Evolutionary conservation across 2,113 vertebrate species (phyloP).

Genomic region (Eclectus roratus): DNA sequence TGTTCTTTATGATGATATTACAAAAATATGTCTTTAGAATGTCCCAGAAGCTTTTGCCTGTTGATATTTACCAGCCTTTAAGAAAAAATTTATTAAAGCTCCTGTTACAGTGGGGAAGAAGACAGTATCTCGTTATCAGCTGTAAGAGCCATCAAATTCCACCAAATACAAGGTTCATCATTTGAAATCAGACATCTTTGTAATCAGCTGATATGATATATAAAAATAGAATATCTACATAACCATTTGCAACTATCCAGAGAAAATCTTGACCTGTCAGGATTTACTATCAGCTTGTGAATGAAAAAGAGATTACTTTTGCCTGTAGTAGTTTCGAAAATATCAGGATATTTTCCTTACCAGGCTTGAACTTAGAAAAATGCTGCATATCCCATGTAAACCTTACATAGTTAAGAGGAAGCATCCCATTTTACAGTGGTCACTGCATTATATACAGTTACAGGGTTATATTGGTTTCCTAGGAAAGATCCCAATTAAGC

Average conservation of each 20-base stretch:
- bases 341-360: neutral
- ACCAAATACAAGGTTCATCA: neutral
- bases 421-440: neutral
- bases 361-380: neutral
- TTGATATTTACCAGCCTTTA: neutral
- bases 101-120: neutral
- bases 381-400: neutral
- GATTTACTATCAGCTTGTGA: neutral
- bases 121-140: neutral
- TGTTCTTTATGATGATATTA: neutral
- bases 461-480: neutral
- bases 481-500: neutral
- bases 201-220: neutral
- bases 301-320: neutral
- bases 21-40: neutral
- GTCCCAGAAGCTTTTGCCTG: neutral
- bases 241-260: neutral
- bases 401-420: neutral
- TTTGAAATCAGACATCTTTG: neutral
- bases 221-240: neutral
- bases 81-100: neutral
- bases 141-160: neutral
- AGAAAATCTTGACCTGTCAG: neutral
- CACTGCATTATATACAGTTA: neutral
- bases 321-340: neutral